Evolutionary conservation across 2,113 vertebrate genomes (phyloP), one percentile per base, ranked within the genome.

Genomic region (Hepsetus odoe): DNA sequence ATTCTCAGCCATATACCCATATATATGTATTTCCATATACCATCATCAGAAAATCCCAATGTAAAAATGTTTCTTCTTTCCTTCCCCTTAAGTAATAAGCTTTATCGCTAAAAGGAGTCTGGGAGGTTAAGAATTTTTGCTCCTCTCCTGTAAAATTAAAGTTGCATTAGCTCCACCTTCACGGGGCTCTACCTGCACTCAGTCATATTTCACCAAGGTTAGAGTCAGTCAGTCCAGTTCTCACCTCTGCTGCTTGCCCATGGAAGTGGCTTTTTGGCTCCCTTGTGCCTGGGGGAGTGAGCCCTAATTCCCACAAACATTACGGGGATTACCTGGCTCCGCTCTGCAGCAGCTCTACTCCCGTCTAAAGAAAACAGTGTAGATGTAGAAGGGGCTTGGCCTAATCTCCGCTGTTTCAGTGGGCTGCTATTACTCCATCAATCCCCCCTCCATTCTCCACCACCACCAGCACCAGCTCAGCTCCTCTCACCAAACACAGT

Each of bases 251-350:
- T 72, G 24, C 32, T 40, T 72, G 22, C 13, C 14, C 35, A n/a
- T 59, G 35, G 11, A 59, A 30, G 55, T 56, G 28, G 28, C 24
- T 13, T 59, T 42, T 18, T 73, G 65, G 18, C 35, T 56, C 33
- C 32, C 44, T 30, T 26, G 18, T 20, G 46, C 58, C 33, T 18
- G 46, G 49, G 51, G 20, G 20, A 1, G n/a, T 4, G 51, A 11
- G 56, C 24, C 56, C 56, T 20, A 30, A 79, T 75, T 76, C 58
- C 58, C 26, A 81, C 72, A 79, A 56, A 78, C 66, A 74, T 65
- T 77, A 66, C 68, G 16, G 70, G 80, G 73, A 82, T 85, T 80
- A 82, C 77, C 77, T 85, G 61, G 68, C 65, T 76, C 46, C 81
- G 55, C 53, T 80, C 55, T 79, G 67, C 49, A 22, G 72, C 46